Conservation (phyloP, 1,140 invertebrate species). For the Paramacrobiotus metropolitanus region DNA sequence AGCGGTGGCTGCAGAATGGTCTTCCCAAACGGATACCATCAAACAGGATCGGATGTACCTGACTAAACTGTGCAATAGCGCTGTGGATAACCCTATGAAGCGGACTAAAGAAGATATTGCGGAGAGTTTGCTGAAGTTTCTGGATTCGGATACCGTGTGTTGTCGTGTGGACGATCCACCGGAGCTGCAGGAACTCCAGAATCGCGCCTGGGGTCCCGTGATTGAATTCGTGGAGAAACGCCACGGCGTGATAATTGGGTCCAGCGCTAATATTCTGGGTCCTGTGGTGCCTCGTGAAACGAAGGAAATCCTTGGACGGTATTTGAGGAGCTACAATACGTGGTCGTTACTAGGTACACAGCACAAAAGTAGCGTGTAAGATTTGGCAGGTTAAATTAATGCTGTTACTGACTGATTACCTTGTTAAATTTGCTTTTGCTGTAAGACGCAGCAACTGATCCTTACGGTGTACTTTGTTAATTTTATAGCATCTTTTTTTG, state of each 20-base stretch:
- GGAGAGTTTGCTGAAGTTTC: slow-evolving; percentile 48
- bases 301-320: slow-evolving; percentile 37
- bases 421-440: too few relatives aligned
- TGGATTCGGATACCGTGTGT: slow-evolving; percentile 59
- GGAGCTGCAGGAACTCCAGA: slow-evolving; percentile 47
- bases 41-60: slow-evolving; percentile 61
- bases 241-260: slow-evolving; percentile 43
- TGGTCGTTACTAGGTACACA: slow-evolving; percentile 46
- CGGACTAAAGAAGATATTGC: slow-evolving; percentile 47
- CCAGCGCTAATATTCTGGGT: slow-evolving; percentile 39
- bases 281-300: slow-evolving; percentile 38
- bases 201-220: slow-evolving; percentile 59
- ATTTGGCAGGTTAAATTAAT: too few relatives aligned
- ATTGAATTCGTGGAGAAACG: slow-evolving; percentile 52
- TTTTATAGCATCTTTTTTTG: slow-evolving; percentile 5
- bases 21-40: slow-evolving; percentile 52
- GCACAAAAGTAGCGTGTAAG: too few relatives aligned
- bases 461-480: slow-evolving; percentile 9
- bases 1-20: slow-evolving; percentile 73
- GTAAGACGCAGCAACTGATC: slow-evolving; percentile 2
- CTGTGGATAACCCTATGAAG: slow-evolving; percentile 66
- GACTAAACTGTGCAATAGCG: slow-evolving; percentile 65
- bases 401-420: too few relatives aligned
- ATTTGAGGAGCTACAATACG: slow-evolving; percentile 50
- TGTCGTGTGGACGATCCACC: slow-evolving; percentile 50